These are phyloP conservation scores for Cheirogaleus medius DNA, from an alignment of 2,113 vertebrate species.

Conservation along the genomic window DNA sequence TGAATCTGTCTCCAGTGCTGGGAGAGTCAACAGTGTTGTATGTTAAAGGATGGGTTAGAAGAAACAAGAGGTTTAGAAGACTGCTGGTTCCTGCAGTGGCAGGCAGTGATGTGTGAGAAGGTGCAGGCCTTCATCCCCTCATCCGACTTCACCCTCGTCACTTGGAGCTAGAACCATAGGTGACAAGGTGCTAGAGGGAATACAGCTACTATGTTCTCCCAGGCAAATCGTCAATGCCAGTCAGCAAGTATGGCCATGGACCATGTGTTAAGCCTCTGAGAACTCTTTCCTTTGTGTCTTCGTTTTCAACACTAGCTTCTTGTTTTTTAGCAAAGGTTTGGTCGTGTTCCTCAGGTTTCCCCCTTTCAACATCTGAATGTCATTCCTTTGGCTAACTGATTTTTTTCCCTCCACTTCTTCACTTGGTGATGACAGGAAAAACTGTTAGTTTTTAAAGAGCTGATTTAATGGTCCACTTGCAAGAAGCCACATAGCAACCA, in stretches of 20 bases:
- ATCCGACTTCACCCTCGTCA: background rate
- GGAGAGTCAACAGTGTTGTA: background rate
- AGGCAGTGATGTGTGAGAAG: background rate
- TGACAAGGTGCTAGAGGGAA: background rate
- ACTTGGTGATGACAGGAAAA: conserved; percentile 77
- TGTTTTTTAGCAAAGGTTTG: conserved; percentile 64
- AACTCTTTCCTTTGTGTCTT: conserved; percentile 43
- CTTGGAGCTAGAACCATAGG: background rate
- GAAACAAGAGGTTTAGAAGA: background rate
- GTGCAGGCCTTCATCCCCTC: background rate
- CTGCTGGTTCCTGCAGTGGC: background rate
- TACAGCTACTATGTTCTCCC: conserved; percentile 25
- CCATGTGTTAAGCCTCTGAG: background rate
- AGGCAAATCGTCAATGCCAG: background rate
- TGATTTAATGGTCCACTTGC: conserved; percentile 78
- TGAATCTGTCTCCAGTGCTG: background rate
- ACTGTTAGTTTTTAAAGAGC: conserved; percentile 73
- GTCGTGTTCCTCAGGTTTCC: conserved; percentile 72
- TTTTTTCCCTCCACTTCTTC: conserved; percentile 49
- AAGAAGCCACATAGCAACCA: conserved; percentile 73
- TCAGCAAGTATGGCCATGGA: conserved; percentile 4
- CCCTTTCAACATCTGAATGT: conserved; percentile 79
- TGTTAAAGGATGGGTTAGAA: background rate
- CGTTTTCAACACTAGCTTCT: conserved; percentile 72
- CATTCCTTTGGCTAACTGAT: conserved; percentile 64